Conservation (phyloP, 2,888 invertebrate species). For the Synanthedon vespiformis region DNA sequence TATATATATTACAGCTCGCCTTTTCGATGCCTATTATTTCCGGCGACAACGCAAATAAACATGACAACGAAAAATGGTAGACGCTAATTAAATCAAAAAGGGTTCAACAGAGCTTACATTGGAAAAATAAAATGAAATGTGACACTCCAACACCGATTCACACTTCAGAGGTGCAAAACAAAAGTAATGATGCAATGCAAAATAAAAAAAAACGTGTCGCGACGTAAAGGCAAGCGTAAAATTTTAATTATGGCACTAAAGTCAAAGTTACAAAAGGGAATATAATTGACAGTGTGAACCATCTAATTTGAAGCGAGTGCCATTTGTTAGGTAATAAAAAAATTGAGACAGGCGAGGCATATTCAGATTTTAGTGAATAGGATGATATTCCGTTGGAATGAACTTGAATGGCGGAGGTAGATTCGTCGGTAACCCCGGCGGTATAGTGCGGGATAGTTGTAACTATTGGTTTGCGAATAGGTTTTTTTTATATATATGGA, state of each 20-base stretch:
- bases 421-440: constrained; percentile 11
- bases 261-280: constrained; percentile 36
- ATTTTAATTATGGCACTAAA: constrained; percentile 65
- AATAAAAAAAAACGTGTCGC: constrained; percentile 13
- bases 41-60: constrained; percentile 2
- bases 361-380: constrained; percentile 39
- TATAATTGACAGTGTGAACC: constrained; percentile 52
- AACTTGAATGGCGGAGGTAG: constrained; percentile 30
- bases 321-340: constrained; percentile 36
- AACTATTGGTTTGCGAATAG: constrained; percentile 2
- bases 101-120: constrained; percentile 28
- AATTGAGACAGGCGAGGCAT: constrained; percentile 13
- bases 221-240: constrained; percentile 41
- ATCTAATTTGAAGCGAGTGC: constrained; percentile 54
- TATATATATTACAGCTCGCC: too few species aligned
- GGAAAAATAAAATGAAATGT: constrained; percentile 27
- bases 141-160: constrained; percentile 42
- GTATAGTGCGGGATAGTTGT: constrained; percentile 7
- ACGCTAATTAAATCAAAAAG: constrained; percentile 45
- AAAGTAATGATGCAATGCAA: constrained; percentile 36
- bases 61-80: constrained; percentile 7
- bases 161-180: constrained; percentile 65
- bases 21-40: neutral
- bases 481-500: neutral
- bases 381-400: constrained; percentile 38